Base-by-base conservation (phyloP, 1,140 invertebrate genomes). In the Ceratina japonica region DNA sequence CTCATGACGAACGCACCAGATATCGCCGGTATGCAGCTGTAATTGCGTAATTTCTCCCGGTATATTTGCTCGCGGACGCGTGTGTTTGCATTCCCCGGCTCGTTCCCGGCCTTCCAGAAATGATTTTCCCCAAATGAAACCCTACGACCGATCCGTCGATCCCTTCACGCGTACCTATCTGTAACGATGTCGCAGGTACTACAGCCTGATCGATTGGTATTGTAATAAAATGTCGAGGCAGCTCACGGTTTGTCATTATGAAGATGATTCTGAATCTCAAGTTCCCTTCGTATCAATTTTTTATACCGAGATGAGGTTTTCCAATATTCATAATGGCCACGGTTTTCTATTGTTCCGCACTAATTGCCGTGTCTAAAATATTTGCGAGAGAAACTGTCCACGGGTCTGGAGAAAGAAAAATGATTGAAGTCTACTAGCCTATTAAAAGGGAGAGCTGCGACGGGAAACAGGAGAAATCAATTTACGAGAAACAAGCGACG, bases 21-120 rank as follows among this genome's bases (percentile, higher is more conserved):
- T 87, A 86, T 84, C 87, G 77, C 64, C 56, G 77, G 63, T 63
- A 83, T 75, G 81, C 81, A 76, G 72, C 77, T 83, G 81, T 87
- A 81, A 86, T 79, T 75, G 80, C 65, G 83, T 76, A 79, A 86
- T 75, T 76, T 79, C 77, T 66, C 64, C 77, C n/a, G n/a, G 24
- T 37, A n/a, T 58, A 1, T 61, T 74, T 66, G 52, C 54, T 74
- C 24, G 22, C 49, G 37, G 10, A 22, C 52, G 59, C 70, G 59
- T 5, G 22, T 74, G 62, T 79, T 79, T 72, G 37, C 59, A 18
- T 72, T 63, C 54, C 63, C 12, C 3, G 0, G 20, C 13, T 54
- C 20, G 15, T n/a, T n/a, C 52, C 12, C 8, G 13, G 18, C n/a
- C 64, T 56, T 69, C 18, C 15, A 10, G 37, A 44, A 44, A 44